Conservation (phyloP, 1,140 invertebrate genomes). For the Oscheius sp. region DNA sequence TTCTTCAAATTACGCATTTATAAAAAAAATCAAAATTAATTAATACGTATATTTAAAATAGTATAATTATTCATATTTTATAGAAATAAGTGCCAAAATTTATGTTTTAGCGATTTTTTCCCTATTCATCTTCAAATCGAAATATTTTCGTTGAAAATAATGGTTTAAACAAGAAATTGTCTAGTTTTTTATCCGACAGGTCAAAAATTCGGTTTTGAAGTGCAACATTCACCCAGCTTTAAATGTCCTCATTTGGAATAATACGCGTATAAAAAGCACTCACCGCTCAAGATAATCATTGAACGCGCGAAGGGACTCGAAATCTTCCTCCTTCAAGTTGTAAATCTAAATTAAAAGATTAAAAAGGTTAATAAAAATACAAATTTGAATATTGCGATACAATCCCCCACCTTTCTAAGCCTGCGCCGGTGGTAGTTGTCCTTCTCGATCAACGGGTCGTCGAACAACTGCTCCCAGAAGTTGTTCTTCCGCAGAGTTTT, state of each 20-base stretch:
- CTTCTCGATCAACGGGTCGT: conserved; percentile 91
- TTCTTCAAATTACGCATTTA: too few relatives aligned
- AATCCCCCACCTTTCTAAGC: conserved; percentile 72
- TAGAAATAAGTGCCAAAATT: too few relatives aligned
- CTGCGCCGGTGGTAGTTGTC: conserved; percentile 90
- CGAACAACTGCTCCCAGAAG: conserved; percentile 89
- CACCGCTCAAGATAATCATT: conserved; percentile 84
- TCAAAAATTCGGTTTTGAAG: too few relatives aligned
- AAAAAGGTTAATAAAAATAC: neutral
- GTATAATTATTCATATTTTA: too few relatives aligned
- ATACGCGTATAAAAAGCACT: neutral
- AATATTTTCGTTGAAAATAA: too few relatives aligned
- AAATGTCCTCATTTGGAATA: neutral
- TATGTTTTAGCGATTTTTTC: too few relatives aligned
- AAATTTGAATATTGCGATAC: neutral
- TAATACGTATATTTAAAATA: too few relatives aligned
- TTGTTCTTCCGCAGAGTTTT: conserved; percentile 80
- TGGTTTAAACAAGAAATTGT: too few relatives aligned
- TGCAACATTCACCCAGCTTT: too few relatives aligned
- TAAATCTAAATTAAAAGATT: conserved; percentile 66
- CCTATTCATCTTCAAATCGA: too few relatives aligned
- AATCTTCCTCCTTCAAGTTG: conserved; percentile 88
- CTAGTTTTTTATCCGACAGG: too few relatives aligned
- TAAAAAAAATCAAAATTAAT: too few relatives aligned
- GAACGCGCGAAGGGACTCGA: conserved; percentile 75